Base-by-base conservation (phyloP, 2,888 invertebrate genomes). In the Merodon equestris region DNA sequence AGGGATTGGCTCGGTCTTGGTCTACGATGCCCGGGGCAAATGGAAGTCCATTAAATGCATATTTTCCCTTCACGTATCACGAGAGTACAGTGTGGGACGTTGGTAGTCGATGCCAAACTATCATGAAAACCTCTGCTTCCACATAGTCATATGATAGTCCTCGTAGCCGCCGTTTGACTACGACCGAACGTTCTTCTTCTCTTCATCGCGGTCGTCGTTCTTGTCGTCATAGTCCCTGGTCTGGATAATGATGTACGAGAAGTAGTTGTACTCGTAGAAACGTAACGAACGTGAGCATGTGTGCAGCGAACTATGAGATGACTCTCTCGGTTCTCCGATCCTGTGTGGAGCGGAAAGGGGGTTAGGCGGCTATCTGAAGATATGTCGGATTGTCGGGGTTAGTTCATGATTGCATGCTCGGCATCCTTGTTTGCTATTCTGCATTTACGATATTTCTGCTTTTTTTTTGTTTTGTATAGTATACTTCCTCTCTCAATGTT, bases 41-140 rank as follows among this genome's bases (percentile, higher is more conserved):
- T 79, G 79, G 79, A 79, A 79, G 79, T 79, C 79, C 79, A 79
- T 79, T 79, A 79, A 79, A 79, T 79, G 64, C 74, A 79, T 79
- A 79, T 79, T 79, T 66, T 74, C 68, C 64, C 74, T 64, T 51
- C 73, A 61, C 61, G 56, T 54, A 53, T 36, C 10, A 19, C 45
- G 27, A 27, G 13, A n/a, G n/a, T n/a, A n/a, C n/a, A 34, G n/a
- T 19, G 53, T 38, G 50, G 45, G 51, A 38, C 50, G 44, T 48
- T 36, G 5, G 36, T 40, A 40, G 40, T 60, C 34, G 45, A 53
- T 63, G 53, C 57, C 58, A 27, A 27, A 51, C 67, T 67, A 58
- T 57, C 67, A 58, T 57, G 51, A 64, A 70, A 56, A 45, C 38
- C 42, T 72, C 53, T 38, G 45, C 67, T 70, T 70, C 64, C 44